Evolutionary conservation across 1,140 invertebrate genomes (phyloP).

Genomic region (Papilio glaucus): DNA sequence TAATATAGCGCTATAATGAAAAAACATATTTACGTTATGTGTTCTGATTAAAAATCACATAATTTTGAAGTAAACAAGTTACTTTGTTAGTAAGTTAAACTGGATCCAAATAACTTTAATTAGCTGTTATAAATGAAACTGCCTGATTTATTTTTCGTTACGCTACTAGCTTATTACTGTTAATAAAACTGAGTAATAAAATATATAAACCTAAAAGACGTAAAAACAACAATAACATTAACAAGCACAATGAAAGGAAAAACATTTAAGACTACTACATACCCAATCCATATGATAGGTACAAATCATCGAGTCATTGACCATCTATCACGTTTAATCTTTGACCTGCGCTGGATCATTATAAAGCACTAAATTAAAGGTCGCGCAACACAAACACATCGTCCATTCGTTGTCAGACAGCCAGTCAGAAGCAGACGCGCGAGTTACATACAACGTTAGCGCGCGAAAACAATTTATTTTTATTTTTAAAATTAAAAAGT

Average conservation of each 20-base stretch:
- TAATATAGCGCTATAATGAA: no score
- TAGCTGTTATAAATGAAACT: no score
- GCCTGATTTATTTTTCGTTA: no score
- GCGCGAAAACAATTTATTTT: slow-evolving; percentile 52
- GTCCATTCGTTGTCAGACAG: slow-evolving; percentile 48
- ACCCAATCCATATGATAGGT: not conserved
- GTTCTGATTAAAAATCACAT: no score
- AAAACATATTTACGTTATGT: no score
- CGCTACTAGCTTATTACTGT: no score
- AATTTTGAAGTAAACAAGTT: no score
- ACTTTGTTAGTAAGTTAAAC: no score
- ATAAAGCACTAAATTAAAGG: slow-evolving; percentile 66
- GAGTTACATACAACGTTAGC: slow-evolving; percentile 69
- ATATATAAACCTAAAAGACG: no score
- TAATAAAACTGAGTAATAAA: no score
- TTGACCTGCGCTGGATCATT: slow-evolving; percentile 71
- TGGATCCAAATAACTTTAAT: no score
- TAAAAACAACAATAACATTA: not conserved
- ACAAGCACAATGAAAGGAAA: not conserved
- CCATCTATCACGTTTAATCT: slow-evolving; percentile 50
- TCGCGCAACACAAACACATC: slow-evolving; percentile 48
- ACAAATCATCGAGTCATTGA: slow-evolving; percentile 17
- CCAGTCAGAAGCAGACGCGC: slow-evolving; percentile 63
- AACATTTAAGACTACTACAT: not conserved
- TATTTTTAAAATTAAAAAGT: not conserved